Percentiles rank a stretch among this genome's conserved stretches.
phyloP scores from a whole-genome alignment of 2,797 vertebrate genomes.

The Sternarchorhynchus goeldii region DNA sequence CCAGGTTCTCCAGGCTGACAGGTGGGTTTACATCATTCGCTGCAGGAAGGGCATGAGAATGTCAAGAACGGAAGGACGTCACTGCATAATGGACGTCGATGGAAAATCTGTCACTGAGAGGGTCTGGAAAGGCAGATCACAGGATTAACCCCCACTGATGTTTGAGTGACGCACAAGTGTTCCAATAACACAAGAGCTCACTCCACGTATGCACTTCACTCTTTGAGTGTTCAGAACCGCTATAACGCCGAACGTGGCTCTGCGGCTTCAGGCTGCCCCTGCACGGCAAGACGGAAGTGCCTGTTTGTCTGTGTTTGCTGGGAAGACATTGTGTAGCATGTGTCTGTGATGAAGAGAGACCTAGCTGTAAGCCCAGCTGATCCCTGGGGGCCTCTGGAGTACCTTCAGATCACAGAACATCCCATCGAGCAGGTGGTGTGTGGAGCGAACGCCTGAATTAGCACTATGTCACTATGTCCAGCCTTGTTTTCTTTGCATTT shows the following conservation, averaged over 20 bases:
- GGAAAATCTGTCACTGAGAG: conserved; percentile 51
- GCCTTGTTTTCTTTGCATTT: neutral
- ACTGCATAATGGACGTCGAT: conserved; percentile 32
- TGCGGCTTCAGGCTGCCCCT: neutral
- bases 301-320: neutral
- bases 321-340: neutral
- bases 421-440: neutral
- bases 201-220: neutral
- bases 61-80: conserved; percentile 75
- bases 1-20: no score
- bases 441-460: conserved; percentile 1
- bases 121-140: neutral
- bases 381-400: neutral
- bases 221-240: no score
- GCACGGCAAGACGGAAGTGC: neutral
- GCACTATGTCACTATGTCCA: neutral
- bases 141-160: neutral
- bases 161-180: conserved; percentile 1
- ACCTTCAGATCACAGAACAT: neutral
- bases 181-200: neutral
- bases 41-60: conserved; percentile 92
- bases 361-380: neutral
- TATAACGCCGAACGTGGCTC: no score
- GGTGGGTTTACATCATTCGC: conserved; percentile 81
- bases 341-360: neutral